Evolutionary conservation across 2,797 vertebrate genomes (phyloP).

Genomic region (Lophura swinhoii): DNA sequence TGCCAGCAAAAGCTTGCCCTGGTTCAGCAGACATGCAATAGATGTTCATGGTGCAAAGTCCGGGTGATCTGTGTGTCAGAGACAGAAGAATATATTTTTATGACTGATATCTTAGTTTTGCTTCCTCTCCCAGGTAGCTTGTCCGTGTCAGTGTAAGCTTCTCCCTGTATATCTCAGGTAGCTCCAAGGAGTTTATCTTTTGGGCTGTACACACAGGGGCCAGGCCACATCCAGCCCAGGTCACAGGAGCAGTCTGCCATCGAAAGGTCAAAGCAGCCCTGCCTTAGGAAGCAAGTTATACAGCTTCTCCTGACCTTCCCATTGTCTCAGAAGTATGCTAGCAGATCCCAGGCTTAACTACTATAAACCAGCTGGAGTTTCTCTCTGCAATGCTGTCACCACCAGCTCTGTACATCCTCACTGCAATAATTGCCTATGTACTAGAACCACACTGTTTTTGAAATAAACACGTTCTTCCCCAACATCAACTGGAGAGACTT

Average conservation of each 20-base stretch:
- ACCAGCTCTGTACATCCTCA: not conserved
- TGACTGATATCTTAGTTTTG: not conserved
- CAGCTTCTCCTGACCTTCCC: not conserved
- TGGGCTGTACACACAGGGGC: not conserved
- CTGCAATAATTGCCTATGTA: not conserved
- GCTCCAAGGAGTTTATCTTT: not conserved
- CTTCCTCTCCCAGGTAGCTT: not conserved
- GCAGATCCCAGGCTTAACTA: not conserved
- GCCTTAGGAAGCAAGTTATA: not conserved
- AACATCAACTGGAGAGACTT: not conserved
- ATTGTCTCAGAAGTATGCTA: not conserved
- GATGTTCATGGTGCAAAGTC: not conserved
- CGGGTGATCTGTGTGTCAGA: not conserved
- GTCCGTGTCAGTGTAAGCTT: not conserved
- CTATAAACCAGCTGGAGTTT: not conserved
- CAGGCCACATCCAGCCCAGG: not conserved
- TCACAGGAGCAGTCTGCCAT: not conserved
- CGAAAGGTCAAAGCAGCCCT: not conserved
- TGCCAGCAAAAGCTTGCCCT: not conserved
- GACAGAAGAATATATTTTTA: not conserved
- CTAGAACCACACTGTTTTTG: not conserved
- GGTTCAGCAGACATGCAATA: not conserved
- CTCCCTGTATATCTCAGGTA: not conserved
- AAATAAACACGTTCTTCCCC: not conserved
- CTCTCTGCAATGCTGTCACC: not conserved